Evolutionary conservation across 2,888 invertebrate species (phyloP).

Genomic region (Adineta ricciae): DNA sequence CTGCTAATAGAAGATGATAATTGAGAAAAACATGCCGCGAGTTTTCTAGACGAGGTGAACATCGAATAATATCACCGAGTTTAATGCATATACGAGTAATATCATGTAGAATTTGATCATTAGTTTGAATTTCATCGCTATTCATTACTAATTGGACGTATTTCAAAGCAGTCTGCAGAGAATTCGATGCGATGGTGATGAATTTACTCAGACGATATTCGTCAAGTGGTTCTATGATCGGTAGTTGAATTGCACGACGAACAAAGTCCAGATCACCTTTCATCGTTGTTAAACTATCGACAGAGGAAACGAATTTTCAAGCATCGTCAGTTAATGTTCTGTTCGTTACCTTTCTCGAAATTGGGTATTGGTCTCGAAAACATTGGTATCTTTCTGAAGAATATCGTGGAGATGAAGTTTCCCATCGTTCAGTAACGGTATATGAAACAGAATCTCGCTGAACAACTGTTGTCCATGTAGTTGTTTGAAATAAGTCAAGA

Average conservation of each 20-base stretch:
- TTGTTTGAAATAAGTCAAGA: background rate
- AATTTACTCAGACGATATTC: background rate
- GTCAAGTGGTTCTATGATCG: conserved; percentile 12
- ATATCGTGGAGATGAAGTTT: background rate
- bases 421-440: background rate
- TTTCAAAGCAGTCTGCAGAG: background rate
- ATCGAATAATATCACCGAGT: background rate
- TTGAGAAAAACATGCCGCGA: background rate
- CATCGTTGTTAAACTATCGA: background rate
- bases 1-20: conserved; percentile 8
- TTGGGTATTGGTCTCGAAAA: too few relatives aligned
- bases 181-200: background rate
- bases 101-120: conserved; percentile 12
- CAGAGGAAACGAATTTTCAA: background rate
- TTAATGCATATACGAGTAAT: background rate
- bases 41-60: background rate
- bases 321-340: background rate
- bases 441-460: background rate
- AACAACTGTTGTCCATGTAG: background rate
- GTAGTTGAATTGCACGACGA: background rate
- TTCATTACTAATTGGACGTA: background rate
- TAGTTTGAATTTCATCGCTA: background rate
- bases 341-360: background rate
- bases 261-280: background rate
- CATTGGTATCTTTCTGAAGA: background rate